Percentiles rank a stretch among this genome's conserved stretches.
Conservation (phyloP, 2,113 vertebrate genomes). For the Mastomys natalensis region DNA sequence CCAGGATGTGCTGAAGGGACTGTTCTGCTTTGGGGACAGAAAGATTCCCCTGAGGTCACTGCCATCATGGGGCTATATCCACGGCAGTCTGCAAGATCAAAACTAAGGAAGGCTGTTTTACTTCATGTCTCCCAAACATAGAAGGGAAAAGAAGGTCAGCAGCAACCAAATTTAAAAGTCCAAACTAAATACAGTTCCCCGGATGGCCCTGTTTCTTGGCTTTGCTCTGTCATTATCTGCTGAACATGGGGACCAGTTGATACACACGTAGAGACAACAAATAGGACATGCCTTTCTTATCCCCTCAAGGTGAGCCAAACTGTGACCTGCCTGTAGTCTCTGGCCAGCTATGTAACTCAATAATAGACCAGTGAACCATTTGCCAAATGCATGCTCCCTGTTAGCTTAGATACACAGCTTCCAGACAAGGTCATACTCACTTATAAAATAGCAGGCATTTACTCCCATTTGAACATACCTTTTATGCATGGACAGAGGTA, state of each 20-base stretch:
- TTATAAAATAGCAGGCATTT: slow-evolving; percentile 26
- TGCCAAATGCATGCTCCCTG: background rate
- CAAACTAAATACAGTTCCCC: background rate
- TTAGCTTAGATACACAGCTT: background rate
- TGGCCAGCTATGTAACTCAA: background rate
- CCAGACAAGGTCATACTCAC: slow-evolving; percentile 7
- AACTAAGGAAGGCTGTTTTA: background rate
- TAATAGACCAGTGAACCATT: background rate
- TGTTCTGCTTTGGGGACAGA: background rate
- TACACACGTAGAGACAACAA: background rate
- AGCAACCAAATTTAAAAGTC: slow-evolving; percentile 33
- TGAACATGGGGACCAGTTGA: background rate
- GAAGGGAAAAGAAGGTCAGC: background rate
- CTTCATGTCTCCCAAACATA: background rate
- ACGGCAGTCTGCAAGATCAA: background rate
- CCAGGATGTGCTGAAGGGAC: background rate
- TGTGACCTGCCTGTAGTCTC: background rate
- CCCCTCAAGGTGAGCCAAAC: background rate
- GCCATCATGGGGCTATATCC: background rate
- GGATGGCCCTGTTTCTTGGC: slow-evolving; percentile 14
- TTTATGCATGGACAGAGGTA: background rate
- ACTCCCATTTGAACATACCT: background rate
- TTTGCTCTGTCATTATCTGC: slow-evolving; percentile 33
- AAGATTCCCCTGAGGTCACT: background rate
- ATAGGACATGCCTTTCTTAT: background rate